Evolutionary conservation across 2,113 vertebrate genomes (phyloP), one percentile per base, ranked within the genome.

Genomic region (Otis tarda): DNA sequence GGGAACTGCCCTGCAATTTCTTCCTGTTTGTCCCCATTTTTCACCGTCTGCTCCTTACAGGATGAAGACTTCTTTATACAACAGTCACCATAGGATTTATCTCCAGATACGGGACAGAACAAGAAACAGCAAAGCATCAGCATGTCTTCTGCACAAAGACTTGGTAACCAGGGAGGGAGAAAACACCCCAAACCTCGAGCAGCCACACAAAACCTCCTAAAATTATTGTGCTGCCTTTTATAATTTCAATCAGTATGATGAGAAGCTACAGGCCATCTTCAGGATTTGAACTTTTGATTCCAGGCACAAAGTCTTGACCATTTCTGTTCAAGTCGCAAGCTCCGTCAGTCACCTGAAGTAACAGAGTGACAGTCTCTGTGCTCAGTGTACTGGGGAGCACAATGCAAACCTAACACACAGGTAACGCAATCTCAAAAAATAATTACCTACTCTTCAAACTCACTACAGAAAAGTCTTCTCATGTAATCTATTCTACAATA

Each of bases 371-470:
- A 30, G 39, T 7, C 33, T 71, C 92, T 37, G 49, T 45, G 73
- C 50, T 78, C 52, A 92, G 76, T 12, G 71, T 67, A 13, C 64
- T 14, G 37, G 68, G 60, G 69, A 94, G 31, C 37, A 78, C 50
- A 41, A 73, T 30, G 39, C 6, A 56, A 93, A 68, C 24, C 21
- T 50, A 74, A 49, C 5, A 39, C 71, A 84, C 37, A 9, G 67
- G 89, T 93, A 95, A 95, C 0, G 2, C 65, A 87, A 95, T 94
- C 94, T 93, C 92, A 91, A 79, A 79, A 96, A 94, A 96, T 94
- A 93, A 96, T 97, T 95, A 97, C 95, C 89, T 89, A 43, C 56
- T 87, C 81, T 76, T 96, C 61, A 78, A 94, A 90, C 92, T 95
- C 94, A 96, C 96, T 97, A 97, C 89, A 82, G 89, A 68, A 84